phyloP scores from a whole-genome alignment of 2,113 vertebrate species.

The Tursiops truncatus region DNA sequence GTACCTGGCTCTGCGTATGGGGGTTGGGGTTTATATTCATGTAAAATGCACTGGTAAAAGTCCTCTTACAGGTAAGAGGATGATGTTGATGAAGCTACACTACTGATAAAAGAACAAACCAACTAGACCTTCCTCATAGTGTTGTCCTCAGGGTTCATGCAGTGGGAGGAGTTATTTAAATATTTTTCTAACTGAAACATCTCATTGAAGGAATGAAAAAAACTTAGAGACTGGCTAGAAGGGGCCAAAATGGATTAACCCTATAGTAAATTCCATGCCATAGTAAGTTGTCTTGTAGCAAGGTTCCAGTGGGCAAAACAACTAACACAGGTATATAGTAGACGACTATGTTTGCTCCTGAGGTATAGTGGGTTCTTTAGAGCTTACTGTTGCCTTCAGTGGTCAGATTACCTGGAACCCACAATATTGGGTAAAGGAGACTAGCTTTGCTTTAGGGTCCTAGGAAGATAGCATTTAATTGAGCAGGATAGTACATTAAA shows the following conservation, averaged over 20 bases:
- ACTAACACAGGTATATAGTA: not conserved
- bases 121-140: not conserved
- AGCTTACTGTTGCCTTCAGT: not conserved
- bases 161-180: not conserved
- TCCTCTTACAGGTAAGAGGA: not conserved
- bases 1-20: not conserved
- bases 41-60: not conserved
- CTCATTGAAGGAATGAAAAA: not conserved
- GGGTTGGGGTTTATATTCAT: not conserved
- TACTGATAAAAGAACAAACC: not conserved
- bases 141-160: not conserved
- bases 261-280: not conserved
- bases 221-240: not conserved
- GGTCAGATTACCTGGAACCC: not conserved
- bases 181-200: not conserved
- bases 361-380: not conserved
- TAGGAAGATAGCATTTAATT: not conserved
- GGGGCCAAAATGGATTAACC: not conserved
- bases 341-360: not conserved
- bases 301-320: not conserved
- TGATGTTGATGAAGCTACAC: not conserved
- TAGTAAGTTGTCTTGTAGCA: not conserved
- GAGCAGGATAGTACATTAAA: not conserved
- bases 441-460: not conserved
- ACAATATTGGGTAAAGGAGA: not conserved